Percentiles rank a stretch among this genome's conserved stretches.
Evolutionary conservation across 1,140 invertebrate genomes (phyloP).

Genomic region (Triops cancriformis): DNA sequence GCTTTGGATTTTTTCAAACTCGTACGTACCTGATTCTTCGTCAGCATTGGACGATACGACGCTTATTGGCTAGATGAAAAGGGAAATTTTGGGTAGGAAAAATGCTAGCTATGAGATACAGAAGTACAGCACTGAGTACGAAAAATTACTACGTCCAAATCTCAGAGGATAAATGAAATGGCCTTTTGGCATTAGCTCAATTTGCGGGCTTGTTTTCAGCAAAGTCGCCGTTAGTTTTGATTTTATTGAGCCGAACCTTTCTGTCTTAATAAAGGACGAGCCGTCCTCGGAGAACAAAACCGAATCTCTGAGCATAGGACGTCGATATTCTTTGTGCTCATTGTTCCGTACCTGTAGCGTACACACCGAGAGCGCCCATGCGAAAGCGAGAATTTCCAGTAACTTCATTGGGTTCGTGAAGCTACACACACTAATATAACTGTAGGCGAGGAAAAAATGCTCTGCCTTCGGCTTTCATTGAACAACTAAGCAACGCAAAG

Average conservation of each 20-base stretch:
- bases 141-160: no score
- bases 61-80: background rate
- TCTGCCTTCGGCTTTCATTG: background rate
- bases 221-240: no score
- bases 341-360: no score
- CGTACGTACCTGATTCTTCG: background rate
- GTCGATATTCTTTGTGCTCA: no score
- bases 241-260: no score
- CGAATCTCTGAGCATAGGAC: no score
- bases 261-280: no score
- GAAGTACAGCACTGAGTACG: background rate
- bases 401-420: background rate
- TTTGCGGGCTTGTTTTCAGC: no score
- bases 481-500: background rate
- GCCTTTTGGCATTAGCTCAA: no score
- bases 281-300: no score
- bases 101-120: background rate
- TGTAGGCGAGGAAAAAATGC: background rate
- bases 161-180: no score
- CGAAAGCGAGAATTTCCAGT: background rate
- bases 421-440: background rate
- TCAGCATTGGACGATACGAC: background rate
- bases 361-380: background rate
- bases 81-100: background rate
- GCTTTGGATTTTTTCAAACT: background rate